Base-by-base conservation (phyloP, 2,113 vertebrate species). In the Sceloporus undulatus region DNA sequence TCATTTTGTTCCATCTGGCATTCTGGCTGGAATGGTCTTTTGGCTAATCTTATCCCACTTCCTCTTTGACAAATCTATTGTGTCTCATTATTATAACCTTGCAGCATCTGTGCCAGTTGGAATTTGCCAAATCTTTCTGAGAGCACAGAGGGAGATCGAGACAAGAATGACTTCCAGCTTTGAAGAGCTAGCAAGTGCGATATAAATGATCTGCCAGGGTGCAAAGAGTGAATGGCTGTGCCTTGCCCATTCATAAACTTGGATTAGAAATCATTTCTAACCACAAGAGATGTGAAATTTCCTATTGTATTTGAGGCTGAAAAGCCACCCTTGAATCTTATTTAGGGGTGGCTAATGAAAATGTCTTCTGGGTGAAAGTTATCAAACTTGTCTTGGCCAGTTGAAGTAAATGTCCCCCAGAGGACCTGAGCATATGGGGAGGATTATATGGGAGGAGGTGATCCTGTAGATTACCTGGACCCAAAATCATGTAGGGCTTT, bases 11-110 rank as follows among this genome's bases (percentile, higher is more conserved):
- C 73, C 83, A 88, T 82, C 79, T 88, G 48, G 27, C 27, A n/a
- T 56, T 79, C 27, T 54, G 75, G 89, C 62, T 59, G 75, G 87
- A 83, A 94, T 79, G 87, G 82, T 87, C 84, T 90, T 56, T 79
- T 81, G 21, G n/a, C 70, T 87, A 71, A 84, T 86, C 68, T 29
- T 1, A 90, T 81, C 48, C 76, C 71, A n/a, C 0, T 0, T 76
- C 21, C 34, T 23, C 73, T 62, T 62, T 59, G 73, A 85, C 54
- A 62, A 84, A 85, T 65, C 83, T 54, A 42, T 76, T 7, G 14
- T 21, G 23, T 59, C 73, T 76, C 23, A 76, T 85, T 40, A 84
- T 85, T 38, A 38, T 54, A 84, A 73, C 82, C 68, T 73, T 11
- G 21, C 73, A 76, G 73, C 8, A 9, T 76, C 73, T 62, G 19